A percentile compares a stretch with the other conserved stretches of the same genome.
Evolutionary conservation across 2,113 vertebrate species (phyloP).

Genomic region (Mus spicilegus): DNA sequence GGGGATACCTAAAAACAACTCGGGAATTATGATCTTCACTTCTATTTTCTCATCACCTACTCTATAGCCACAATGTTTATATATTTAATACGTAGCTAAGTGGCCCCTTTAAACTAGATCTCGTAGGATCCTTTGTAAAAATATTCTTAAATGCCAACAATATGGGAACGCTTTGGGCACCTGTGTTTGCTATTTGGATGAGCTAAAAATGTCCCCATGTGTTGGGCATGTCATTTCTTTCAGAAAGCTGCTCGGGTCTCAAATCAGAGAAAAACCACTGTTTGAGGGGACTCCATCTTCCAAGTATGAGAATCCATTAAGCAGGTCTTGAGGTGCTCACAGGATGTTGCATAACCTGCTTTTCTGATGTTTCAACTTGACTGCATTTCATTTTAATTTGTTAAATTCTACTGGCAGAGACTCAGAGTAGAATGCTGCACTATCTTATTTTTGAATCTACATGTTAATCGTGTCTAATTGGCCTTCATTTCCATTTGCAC

Average conservation of each 20-base stretch:
- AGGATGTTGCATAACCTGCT: slow-evolving; percentile 73
- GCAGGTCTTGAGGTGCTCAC: slow-evolving; percentile 68
- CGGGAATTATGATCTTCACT: background rate
- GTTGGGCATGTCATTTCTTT: background rate
- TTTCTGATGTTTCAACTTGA: slow-evolving; percentile 83
- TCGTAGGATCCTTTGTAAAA: background rate
- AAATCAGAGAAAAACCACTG: slow-evolving; percentile 35
- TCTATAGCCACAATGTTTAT: slow-evolving; percentile 39
- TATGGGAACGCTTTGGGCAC: slow-evolving; percentile 14
- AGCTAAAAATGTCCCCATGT: background rate
- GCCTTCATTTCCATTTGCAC: slow-evolving; percentile 76
- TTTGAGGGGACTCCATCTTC: slow-evolving; percentile 34
- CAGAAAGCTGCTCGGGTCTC: background rate
- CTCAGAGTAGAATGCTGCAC: slow-evolving; percentile 78
- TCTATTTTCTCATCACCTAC: slow-evolving; percentile 24
- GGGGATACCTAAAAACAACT: slow-evolving; percentile 18
- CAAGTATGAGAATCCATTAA: slow-evolving; percentile 56
- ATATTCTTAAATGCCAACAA: background rate
- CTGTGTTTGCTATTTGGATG: background rate
- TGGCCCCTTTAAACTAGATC: background rate
- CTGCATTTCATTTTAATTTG: slow-evolving; percentile 82
- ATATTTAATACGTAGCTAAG: slow-evolving; percentile 4
- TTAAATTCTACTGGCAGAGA: slow-evolving; percentile 81
- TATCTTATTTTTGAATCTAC: slow-evolving; percentile 84
- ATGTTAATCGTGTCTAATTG: slow-evolving; percentile 83